phyloP scores from a whole-genome alignment of 2,797 vertebrate species.

The Schizothorax lantsangensis region DNA sequence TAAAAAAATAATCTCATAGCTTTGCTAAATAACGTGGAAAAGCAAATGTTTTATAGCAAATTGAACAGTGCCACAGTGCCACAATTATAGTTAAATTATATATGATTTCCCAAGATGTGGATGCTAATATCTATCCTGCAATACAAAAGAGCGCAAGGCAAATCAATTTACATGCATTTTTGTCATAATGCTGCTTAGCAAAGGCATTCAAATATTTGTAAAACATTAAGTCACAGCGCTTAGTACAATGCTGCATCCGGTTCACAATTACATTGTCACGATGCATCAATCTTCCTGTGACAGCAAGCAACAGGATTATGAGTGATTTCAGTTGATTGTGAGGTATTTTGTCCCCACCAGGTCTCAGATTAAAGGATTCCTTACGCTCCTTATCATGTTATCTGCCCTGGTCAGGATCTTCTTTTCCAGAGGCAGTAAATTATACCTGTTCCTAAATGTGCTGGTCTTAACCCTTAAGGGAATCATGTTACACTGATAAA shows the following conservation, averaged over 20 bases:
- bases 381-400: conserved; percentile 55
- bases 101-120: conserved; percentile 41
- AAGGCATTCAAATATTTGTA: background rate
- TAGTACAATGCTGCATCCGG: background rate
- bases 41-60: background rate
- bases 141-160: background rate
- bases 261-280: background rate
- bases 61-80: conserved; percentile 1
- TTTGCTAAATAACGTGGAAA: background rate
- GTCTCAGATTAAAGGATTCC: conserved; percentile 30
- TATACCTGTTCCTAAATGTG: conserved; percentile 30
- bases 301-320: conserved; percentile 29
- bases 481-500: conserved; percentile 22
- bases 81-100: conserved; percentile 51
- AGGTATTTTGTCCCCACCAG: conserved; percentile 28
- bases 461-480: conserved; percentile 9
- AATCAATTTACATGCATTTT: background rate
- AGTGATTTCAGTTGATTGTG: conserved; percentile 17
- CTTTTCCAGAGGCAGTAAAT: conserved; percentile 42
- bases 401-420: conserved; percentile 51
- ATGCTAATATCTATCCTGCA: conserved; percentile 14
- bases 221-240: conserved; percentile 1
- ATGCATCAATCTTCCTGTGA: conserved; percentile 9
- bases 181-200: background rate
- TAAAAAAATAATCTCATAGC: background rate